These are phyloP conservation scores for Lamprologus ornatipinnis DNA, from an alignment of 2,113 vertebrate genomes.

Conservation along the genomic window DNA sequence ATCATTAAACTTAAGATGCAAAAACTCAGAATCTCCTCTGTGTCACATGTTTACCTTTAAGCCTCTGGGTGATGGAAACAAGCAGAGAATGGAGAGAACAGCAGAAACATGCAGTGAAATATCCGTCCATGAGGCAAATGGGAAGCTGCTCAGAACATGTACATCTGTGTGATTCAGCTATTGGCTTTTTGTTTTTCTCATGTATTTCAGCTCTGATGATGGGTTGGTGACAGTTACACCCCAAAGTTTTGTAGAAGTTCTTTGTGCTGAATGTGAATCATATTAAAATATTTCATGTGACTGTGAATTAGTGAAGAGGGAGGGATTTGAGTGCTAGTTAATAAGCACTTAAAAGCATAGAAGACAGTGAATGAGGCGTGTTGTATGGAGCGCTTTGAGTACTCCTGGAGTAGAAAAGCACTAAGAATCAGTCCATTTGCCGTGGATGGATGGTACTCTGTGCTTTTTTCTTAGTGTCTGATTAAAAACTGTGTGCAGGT, in stretches of 20 bases:
- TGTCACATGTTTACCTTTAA: background rate
- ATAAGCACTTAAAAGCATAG: background rate
- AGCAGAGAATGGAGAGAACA: background rate
- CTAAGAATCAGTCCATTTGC: background rate
- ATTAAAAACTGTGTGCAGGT: background rate
- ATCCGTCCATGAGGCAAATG: background rate
- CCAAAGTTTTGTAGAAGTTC: fast-evolving
- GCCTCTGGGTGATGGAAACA: background rate
- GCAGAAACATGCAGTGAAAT: background rate
- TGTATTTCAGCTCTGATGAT: background rate
- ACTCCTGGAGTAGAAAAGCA: background rate
- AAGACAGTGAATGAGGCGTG: background rate
- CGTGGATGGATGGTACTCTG: fast-evolving
- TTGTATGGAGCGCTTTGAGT: background rate
- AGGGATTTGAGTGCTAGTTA: fast-evolving
- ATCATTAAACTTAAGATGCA: background rate
- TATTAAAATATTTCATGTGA: background rate
- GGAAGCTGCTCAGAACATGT: background rate
- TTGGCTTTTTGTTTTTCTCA: background rate
- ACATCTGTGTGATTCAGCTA: fast-evolving
- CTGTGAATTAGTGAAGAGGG: background rate
- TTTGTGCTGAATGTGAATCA: background rate
- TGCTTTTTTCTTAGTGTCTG: background rate
- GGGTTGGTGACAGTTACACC: background rate
- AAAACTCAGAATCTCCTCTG: background rate